A percentile compares a stretch with the other conserved stretches of the same genome.
Evolutionary conservation across 1,140 invertebrate species (phyloP).

Genomic region (Holotrichia oblita): DNA sequence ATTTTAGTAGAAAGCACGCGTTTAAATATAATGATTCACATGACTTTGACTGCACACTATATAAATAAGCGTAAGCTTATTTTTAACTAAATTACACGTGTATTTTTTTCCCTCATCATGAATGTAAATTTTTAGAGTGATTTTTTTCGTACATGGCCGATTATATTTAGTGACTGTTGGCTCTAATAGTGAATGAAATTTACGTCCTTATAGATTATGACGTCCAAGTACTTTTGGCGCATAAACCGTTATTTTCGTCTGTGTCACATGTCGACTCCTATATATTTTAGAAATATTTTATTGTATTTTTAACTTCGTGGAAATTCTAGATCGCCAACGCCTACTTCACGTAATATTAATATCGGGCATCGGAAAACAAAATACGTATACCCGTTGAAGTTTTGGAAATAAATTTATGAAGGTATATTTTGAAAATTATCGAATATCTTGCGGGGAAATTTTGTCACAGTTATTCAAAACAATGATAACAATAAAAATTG

Average conservation of each 20-base stretch:
- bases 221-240: slow-evolving; percentile 4
- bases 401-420: too few species aligned
- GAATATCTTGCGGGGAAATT: too few species aligned
- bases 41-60: not conserved
- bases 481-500: too few species aligned
- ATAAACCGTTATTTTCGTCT: slow-evolving; percentile 4
- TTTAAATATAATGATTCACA: not conserved
- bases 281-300: slow-evolving; percentile 10
- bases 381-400: too few species aligned
- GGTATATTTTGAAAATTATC: too few species aligned
- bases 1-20: too few species aligned
- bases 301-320: slow-evolving; percentile 2
- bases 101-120: not conserved
- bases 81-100: not conserved
- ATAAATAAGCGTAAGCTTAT: not conserved
- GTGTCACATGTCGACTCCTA: not conserved
- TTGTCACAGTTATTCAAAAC: too few species aligned
- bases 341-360: not conserved
- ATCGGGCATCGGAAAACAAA: not conserved
- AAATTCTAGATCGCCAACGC: not conserved
- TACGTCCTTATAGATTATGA: slow-evolving; percentile 13
- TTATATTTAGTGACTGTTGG: slow-evolving; percentile 1
- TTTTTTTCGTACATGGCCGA: too few species aligned
- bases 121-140: not conserved
- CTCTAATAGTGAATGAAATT: slow-evolving; percentile 13